Evolutionary conservation across 2,113 vertebrate species (phyloP).

Genomic region (Poeciliopsis occidentalis): DNA sequence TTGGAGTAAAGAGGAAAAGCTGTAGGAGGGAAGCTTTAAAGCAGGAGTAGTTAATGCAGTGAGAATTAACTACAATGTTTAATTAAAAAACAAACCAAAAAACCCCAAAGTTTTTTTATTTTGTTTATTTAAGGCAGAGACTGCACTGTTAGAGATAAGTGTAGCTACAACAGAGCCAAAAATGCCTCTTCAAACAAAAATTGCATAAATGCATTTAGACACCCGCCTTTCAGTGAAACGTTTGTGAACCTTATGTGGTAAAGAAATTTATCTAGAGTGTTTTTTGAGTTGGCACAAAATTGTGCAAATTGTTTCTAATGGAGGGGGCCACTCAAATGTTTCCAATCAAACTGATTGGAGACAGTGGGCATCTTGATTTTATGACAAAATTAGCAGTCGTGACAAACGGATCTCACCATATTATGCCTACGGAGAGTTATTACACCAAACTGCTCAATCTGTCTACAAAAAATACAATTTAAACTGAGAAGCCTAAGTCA

Average conservation of each 20-base stretch:
- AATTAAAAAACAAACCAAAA: neutral
- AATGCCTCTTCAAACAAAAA: conserved; percentile 8
- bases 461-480: conserved; percentile 29
- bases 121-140: conserved; percentile 58
- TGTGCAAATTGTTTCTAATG: neutral
- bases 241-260: neutral
- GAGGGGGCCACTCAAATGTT: conserved; percentile 10
- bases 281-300: conserved; percentile 3
- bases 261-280: neutral
- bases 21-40: neutral
- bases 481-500: conserved; percentile 33
- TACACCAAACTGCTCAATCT: conserved; percentile 27
- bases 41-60: neutral
- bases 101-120: neutral
- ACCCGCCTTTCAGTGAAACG: conserved; percentile 2
- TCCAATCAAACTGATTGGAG: neutral
- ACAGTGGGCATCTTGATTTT: conserved; percentile 9
- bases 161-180: conserved; percentile 11
- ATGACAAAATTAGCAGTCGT: conserved; percentile 24
- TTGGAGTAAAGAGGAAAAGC: neutral
- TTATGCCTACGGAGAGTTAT: conserved; percentile 24
- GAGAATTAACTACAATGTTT: neutral
- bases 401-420: conserved; percentile 13
- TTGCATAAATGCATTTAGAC: neutral
- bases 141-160: conserved; percentile 33